Evolutionary conservation across 2,888 invertebrate species (phyloP), one percentile per base, ranked within the genome.

Genomic region (Sylvicola fuscatus): DNA sequence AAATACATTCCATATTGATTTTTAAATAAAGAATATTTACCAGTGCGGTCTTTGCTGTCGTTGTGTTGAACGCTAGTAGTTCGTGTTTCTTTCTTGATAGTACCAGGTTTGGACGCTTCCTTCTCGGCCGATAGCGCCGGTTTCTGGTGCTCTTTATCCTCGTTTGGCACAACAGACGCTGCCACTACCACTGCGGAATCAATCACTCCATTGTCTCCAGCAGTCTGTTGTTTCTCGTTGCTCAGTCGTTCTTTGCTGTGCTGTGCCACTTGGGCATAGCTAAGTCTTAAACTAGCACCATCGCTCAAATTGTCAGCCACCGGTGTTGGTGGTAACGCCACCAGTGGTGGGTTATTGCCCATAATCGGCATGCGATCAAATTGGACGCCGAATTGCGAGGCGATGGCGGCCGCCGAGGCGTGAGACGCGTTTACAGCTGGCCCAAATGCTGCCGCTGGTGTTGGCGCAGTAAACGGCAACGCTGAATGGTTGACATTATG

Each of bases 201-300:
- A 21, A 21, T 8, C 21, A 21, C 21, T 6, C 21, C 21, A 8
- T 21, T 21, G 8, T 21, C 21, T 8, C n/a, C n/a, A n/a, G 8
- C 21, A 21, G 21, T 39, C 15, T 39, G 38, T 33, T 41, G 42
- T 32, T 43, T 42, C 28, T 47, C 52, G 31, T 51, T 45, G 21
- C 21, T 21, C 21, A 21, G 21, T 37, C 55, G 53, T 42, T 69
- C 65, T 46, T 68, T 68, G 45, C 67, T 65, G 50, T 70, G 69
- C 49, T 72, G 72, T 28, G 72, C 72, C 40, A 71, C 72, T 55
- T 72, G 72, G 40, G 72, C 72, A 52, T 72, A 72, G 51, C 71
- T 72, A 51, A 72, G 60, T 41, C 62, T 54, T 26, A 35, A 5
- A n/a, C 42, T 34, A 14, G 40, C 35, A 11, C 39, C 34, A 26